Percentiles rank a stretch among this genome's conserved stretches.
These are phyloP conservation scores for Sula dactylatra DNA, from an alignment of 2,113 vertebrate species.

Conservation along the genomic window DNA sequence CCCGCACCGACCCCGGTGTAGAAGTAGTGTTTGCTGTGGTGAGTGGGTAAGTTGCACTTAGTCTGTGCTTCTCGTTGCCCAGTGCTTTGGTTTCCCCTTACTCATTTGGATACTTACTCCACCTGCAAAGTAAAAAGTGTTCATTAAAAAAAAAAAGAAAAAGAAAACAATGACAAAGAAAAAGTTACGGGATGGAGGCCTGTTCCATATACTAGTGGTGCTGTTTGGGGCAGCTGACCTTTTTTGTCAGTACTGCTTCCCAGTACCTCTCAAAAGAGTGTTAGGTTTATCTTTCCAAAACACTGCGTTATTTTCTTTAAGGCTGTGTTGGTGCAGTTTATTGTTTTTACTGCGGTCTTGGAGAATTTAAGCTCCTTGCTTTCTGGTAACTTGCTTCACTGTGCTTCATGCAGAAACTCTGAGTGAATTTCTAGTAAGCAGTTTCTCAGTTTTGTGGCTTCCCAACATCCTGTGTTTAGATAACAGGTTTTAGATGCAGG, in stretches of 20 bases:
- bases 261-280: background rate
- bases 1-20: background rate
- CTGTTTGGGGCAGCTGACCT: background rate
- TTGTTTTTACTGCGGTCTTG: background rate
- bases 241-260: background rate
- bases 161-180: background rate
- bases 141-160: background rate
- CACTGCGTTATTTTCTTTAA: background rate
- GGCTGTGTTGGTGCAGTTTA: background rate
- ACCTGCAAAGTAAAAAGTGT: background rate
- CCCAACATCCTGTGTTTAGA: background rate
- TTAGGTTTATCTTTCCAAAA: background rate
- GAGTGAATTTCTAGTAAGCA: background rate
- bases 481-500: background rate
- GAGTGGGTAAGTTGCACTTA: background rate
- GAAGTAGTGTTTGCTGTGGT: background rate
- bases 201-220: background rate
- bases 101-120: background rate
- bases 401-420: background rate
- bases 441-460: background rate
- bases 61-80: background rate
- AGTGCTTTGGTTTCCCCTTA: background rate
- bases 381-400: background rate
- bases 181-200: background rate
- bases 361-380: background rate